Percentiles rank a stretch among this genome's conserved stretches.
Conservation (phyloP, 2,113 vertebrate species). For the Oreochromis niloticus region DNA sequence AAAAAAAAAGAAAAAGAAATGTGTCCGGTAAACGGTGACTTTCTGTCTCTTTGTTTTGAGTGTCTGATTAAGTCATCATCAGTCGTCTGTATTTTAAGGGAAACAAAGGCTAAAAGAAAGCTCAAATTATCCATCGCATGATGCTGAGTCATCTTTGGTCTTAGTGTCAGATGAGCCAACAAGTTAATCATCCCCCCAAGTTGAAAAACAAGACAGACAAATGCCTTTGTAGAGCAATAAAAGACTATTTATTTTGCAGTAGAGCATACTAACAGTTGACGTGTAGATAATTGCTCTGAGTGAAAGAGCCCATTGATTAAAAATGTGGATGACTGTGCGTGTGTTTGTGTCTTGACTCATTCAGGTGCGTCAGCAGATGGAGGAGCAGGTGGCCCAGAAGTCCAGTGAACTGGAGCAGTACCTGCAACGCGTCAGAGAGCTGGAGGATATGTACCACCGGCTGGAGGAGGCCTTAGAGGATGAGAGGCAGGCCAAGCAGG, state of each 20-base stretch:
- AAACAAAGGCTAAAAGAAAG: slow-evolving; percentile 1
- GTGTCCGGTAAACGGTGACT: not conserved
- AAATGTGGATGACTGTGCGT: not conserved
- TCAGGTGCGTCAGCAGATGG: slow-evolving; percentile 92
- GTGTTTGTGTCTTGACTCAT: not conserved
- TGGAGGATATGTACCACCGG: slow-evolving; percentile 89
- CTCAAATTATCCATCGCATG: not conserved
- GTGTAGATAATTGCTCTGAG: not conserved
- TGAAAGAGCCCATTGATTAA: not conserved
- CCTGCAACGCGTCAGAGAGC: slow-evolving; percentile 83
- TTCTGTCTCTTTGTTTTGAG: not conserved
- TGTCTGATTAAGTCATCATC: not conserved
- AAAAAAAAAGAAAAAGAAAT: not conserved
- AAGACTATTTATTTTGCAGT: not conserved
- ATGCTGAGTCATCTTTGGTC: slow-evolving; percentile 12
- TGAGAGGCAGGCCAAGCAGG: slow-evolving; percentile 88
- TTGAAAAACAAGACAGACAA: not conserved
- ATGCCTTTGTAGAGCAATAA: not conserved
- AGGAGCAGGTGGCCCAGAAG: slow-evolving; percentile 91
- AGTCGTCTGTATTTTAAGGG: not conserved
- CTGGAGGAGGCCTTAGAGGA: slow-evolving; percentile 91
- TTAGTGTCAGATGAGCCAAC: not conserved
- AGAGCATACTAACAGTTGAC: not conserved
- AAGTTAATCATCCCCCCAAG: not conserved
- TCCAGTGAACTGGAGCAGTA: slow-evolving; percentile 92